Evolutionary conservation across 2,797 vertebrate genomes (phyloP), one percentile per base, ranked within the genome.

Genomic region (Brachyrhaphis roseni): DNA sequence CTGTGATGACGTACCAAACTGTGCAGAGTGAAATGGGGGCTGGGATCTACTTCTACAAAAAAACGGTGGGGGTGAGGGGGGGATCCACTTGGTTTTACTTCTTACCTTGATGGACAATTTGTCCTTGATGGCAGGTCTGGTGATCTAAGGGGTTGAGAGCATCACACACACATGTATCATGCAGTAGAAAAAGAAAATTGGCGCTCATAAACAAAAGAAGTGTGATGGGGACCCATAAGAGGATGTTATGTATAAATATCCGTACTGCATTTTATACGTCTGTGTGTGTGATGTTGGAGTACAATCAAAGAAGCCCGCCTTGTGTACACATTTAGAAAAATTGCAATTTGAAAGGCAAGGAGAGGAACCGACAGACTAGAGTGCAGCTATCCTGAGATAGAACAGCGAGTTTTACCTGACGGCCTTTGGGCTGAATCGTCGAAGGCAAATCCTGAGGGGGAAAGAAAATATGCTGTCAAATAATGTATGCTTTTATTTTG

Each of bases 371-470:
- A 6, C 13, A 12, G 62, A 8, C 5, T 12, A 57, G 28, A 73
- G 53, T 71, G 71, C 34, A 26, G 74, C 39, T 2, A 20, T n/a
- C 18, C 12, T 59, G 12, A n/a, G 20, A 46, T 46, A 8, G 26
- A 36, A 20, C 0, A 71, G 43, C 2, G 43, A 82, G 39, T 76
- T 96, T 95, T 96, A 99, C 98, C 98, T 97, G 97, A 86, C 98
- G 96, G 95, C 97, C 97, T 97, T 99, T 99, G 84, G 98, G 97
- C 96, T 99, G 98, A 93, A 98, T 98, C 78, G 97, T 99, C 72
- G 97, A 96, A 70, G 98, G 98, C 93, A 99, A 95, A 94, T 99
- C 98, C 98, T 99, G 93, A 87, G 26, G 15, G 46, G 78, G 39
- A 74, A 31, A 5, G 5, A 11, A 64, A 16, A 73, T 1, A 49